A percentile compares a stretch with the other conserved stretches of the same genome.
Evolutionary conservation across 2,113 vertebrate genomes (phyloP).

Genomic region (Bujurquina vittata): DNA sequence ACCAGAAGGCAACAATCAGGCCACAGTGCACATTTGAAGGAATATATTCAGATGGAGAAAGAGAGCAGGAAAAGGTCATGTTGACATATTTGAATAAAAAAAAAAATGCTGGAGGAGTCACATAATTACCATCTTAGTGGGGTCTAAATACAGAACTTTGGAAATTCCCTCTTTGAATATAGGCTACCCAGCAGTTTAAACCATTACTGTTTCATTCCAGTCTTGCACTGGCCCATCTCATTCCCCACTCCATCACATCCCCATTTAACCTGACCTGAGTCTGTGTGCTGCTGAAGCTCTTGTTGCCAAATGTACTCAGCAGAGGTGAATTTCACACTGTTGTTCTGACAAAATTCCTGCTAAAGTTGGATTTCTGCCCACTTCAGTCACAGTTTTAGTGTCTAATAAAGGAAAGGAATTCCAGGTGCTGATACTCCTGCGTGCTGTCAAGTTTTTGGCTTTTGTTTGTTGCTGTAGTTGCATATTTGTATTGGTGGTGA

Average conservation of each 20-base stretch:
- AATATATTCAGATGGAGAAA: not conserved
- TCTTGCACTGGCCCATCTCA: constrained; percentile 24
- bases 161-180: constrained; percentile 56
- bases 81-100: constrained; percentile 25
- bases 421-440: constrained; percentile 29
- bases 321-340: not conserved
- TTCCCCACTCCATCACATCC: constrained; percentile 34
- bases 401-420: constrained; percentile 35
- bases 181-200: constrained; percentile 34
- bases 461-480: constrained; percentile 11
- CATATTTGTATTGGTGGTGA: not conserved
- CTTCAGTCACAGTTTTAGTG: constrained; percentile 14
- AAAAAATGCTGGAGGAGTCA: constrained; percentile 32
- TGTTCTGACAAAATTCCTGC: constrained; percentile 20
- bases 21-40: not conserved
- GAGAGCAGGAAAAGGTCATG: constrained; percentile 22
- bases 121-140: constrained; percentile 54
- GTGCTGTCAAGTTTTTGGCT: constrained; percentile 15
- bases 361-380: constrained; percentile 24
- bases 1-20: not conserved
- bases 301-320: not conserved
- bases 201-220: constrained; percentile 31
- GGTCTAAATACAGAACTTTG: constrained; percentile 52
- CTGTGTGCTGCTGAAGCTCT: not conserved
- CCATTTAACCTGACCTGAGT: not conserved